A percentile compares a stretch with the other conserved stretches of the same genome.
These are phyloP conservation scores for Nephrocerus scutellatus DNA, from an alignment of 2,888 invertebrate species.

Conservation along the genomic window DNA sequence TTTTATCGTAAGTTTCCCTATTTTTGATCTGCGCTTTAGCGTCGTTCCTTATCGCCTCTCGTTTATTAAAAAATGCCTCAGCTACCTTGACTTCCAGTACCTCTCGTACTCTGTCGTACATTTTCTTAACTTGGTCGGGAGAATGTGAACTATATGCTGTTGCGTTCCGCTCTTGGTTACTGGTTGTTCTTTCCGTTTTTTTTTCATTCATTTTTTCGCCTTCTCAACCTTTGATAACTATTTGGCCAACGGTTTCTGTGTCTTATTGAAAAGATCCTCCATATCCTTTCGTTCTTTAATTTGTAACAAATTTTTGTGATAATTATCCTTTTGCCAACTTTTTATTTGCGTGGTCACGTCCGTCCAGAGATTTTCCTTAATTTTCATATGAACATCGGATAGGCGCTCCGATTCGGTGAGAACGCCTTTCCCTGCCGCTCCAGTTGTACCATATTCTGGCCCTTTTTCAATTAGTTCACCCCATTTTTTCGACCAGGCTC, in stretches of 20 bases:
- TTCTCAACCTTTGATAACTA: slow-evolving; percentile 88
- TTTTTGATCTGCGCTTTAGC: too few relatives aligned
- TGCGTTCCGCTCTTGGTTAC: slow-evolving; percentile 94
- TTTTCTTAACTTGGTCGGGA: slow-evolving; percentile 94
- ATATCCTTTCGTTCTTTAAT: slow-evolving; percentile 96
- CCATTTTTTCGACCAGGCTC: slow-evolving; percentile 98
- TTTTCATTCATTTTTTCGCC: slow-evolving; percentile 90
- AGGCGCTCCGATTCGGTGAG: slow-evolving; percentile 88
- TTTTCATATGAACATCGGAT: slow-evolving; percentile 83
- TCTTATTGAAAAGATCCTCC: slow-evolving; percentile 98
- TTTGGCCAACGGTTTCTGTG: slow-evolving; percentile 99
- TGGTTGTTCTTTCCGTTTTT: slow-evolving; percentile 91
- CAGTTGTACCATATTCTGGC: slow-evolving; percentile 95
- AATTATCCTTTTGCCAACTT: slow-evolving; percentile 96
- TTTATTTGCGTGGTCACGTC: slow-evolving; percentile 85
- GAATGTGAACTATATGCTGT: slow-evolving; percentile 89
- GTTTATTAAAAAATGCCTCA: too few relatives aligned
- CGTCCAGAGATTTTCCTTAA: slow-evolving; percentile 80
- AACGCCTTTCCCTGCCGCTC: slow-evolving; percentile 94
- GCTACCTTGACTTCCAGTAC: too few relatives aligned
- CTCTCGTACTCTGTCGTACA: too few relatives aligned
- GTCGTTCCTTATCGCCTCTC: too few relatives aligned
- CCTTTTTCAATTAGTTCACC: slow-evolving; percentile 95
- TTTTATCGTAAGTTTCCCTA: too few relatives aligned
- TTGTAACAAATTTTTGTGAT: slow-evolving; percentile 93